Conservation (phyloP, 2,797 vertebrate genomes). For the Danio kyathit region DNA sequence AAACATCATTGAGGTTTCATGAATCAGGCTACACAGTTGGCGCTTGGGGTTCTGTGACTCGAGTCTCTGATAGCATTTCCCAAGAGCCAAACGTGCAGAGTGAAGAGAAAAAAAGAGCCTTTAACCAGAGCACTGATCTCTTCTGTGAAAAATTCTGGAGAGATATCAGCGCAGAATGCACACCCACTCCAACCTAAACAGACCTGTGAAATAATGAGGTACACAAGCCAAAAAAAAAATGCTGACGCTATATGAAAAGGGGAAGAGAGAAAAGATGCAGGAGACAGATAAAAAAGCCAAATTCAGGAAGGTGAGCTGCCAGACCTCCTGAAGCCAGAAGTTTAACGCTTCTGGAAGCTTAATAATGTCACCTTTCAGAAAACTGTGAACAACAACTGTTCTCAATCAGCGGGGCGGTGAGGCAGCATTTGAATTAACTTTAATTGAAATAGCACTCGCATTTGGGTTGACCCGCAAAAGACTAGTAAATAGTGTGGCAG, state of each 20-base stretch:
- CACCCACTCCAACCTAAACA: conserved; percentile 69
- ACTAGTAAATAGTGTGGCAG: conserved; percentile 35
- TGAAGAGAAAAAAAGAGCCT: conserved; percentile 19
- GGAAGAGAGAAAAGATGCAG: conserved; percentile 34
- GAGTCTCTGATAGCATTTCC: conserved; percentile 33
- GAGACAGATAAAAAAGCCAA: conserved; percentile 39
- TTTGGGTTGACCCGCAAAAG: conserved; percentile 30
- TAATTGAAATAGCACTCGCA: conserved; percentile 20
- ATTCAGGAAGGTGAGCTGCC: not conserved
- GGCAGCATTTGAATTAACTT: conserved; percentile 34
- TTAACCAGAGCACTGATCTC: conserved; percentile 31
- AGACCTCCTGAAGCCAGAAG: conserved; percentile 31
- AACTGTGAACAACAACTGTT: conserved; percentile 42
- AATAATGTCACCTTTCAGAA: conserved; percentile 50
- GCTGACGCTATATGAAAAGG: conserved; percentile 5
- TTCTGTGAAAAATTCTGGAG: conserved; percentile 42
- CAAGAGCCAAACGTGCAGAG: conserved; percentile 34
- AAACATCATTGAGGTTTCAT: conserved; percentile 33
- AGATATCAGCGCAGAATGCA: conserved; percentile 60
- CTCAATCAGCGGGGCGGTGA: conserved; percentile 26
- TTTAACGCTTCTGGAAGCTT: conserved; percentile 30
- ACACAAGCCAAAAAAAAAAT: conserved; percentile 17
- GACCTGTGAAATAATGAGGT: conserved; percentile 63
- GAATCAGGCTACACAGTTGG: conserved; percentile 38
- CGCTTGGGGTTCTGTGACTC: conserved; percentile 17